Evolutionary conservation across 1,140 invertebrate species (phyloP), one percentile per base, ranked within the genome.

Genomic region (Coptotermes formosanus): DNA sequence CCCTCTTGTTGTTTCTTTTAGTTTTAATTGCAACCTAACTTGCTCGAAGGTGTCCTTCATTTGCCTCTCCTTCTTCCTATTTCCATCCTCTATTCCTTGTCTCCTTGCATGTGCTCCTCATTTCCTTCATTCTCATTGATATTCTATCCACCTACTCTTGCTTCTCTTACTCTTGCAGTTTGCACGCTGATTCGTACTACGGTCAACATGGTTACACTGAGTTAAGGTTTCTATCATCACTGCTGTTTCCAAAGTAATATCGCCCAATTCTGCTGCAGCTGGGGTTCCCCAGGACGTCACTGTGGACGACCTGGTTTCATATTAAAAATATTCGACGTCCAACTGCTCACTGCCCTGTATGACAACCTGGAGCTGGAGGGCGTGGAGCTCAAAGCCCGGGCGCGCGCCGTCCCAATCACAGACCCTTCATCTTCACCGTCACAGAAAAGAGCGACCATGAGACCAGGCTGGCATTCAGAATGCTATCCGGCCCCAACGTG

Each of bases 401-500:
- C 85, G 94, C 94, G 87, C 90, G 91, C 55, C 93, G 93, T 32
- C 88, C 93, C 64, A 91, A 93, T 90, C 93, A 95, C 91, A 93
- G 94, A 89, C 92, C 92, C 55, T 96, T 94, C 92, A 93, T 90
- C 86, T 92, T 94, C 86, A 93, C 92, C 86, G 90, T 94, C 86
- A 91, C 92, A 82, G 90, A 95, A 82, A 92, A 92, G 86, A 93
- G 92, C 87, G 92, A 94, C 0, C 92, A 92, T 87, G 88, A 91
- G 4, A 89, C 88, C 19, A 92, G 93, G 82, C 93, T 91, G 3
- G 90, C 92, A 64, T 90, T 96, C 48, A 93, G 94, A 84, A 90
- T 95, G 30, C 96, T 95, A 92, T 88, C 96, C 55, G 95, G 94
- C 69, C 95, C 95, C 4, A 95, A 95, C 89, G 94, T 93, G 88